Percentiles rank a stretch among this genome's conserved stretches.
Conservation (phyloP, 2,888 invertebrate genomes). For the Tholera decimalis region DNA sequence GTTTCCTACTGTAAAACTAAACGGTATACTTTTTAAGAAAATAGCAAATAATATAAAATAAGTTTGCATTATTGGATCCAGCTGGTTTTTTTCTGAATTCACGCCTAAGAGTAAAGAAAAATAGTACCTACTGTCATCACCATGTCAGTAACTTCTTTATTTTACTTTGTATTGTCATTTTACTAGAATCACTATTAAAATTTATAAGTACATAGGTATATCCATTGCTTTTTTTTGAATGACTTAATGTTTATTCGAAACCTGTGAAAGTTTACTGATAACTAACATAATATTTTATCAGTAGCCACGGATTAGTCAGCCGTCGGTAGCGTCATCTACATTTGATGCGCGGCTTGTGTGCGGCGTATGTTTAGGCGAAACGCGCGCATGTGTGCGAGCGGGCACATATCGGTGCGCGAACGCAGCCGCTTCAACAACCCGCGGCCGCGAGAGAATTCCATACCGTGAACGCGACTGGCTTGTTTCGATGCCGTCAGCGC, state of each 20-base stretch:
- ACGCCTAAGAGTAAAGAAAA: not conserved
- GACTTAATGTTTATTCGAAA: no score
- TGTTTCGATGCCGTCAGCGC: slow-evolving; percentile 88
- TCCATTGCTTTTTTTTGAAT: slow-evolving; percentile 58
- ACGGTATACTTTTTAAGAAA: no score
- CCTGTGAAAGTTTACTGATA: slow-evolving; percentile 69
- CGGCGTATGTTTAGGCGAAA: slow-evolving; percentile 69
- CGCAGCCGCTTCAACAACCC: slow-evolving; percentile 83
- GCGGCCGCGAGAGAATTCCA: slow-evolving; percentile 84
- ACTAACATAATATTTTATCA: slow-evolving; percentile 73
- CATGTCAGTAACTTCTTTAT: slow-evolving; percentile 24
- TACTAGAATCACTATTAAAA: slow-evolving; percentile 13
- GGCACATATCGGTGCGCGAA: slow-evolving; percentile 83
- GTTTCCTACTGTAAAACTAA: no score
- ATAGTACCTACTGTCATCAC: slow-evolving; percentile 10
- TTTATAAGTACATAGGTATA: not conserved
- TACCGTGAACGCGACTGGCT: slow-evolving; percentile 88
- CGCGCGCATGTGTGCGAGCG: slow-evolving; percentile 75
- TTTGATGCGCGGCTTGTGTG: slow-evolving; percentile 72
- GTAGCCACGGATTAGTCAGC: slow-evolving; percentile 65
- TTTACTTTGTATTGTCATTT: slow-evolving; percentile 16
- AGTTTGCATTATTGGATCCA: slow-evolving; percentile 17
- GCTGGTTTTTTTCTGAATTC: not conserved
- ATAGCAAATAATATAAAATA: not conserved
- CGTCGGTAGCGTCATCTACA: slow-evolving; percentile 74